These are phyloP conservation scores for Hydractinia symbiolongicarpus DNA, from an alignment of 30 jellyfish, hydroid and myxozoan genomes.

Conservation along the genomic window DNA sequence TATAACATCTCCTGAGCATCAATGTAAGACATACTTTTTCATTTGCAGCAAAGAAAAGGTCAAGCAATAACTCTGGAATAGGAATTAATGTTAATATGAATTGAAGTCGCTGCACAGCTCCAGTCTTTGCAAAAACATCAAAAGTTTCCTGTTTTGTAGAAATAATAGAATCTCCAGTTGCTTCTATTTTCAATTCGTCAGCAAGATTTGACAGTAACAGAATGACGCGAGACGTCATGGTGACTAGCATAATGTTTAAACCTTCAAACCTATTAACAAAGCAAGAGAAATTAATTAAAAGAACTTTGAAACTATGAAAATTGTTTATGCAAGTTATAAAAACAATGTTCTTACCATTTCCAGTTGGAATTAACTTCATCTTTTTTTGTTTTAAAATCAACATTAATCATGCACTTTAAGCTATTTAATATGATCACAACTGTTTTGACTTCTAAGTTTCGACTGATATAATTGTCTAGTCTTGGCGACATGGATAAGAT, in stretches of 20 bases:
- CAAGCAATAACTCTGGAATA: conserved; percentile 46
- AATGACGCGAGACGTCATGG: conserved; percentile 74
- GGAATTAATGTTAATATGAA: conserved; percentile 41
- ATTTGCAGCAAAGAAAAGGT: conserved; percentile 54
- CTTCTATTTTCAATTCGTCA: conserved; percentile 49
- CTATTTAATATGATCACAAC: conserved; percentile 3
- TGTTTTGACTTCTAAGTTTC: background rate
- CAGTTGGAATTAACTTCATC: background rate
- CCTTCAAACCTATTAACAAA: conserved; percentile 68
- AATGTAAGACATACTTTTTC: conserved; percentile 34
- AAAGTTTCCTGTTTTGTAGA: conserved; percentile 19
- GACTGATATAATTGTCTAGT: background rate
- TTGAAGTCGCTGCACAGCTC: conserved; percentile 55
- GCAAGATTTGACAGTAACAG: conserved; percentile 40
- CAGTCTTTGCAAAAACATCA: conserved; percentile 24
- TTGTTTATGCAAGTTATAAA: background rate
- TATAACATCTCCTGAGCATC: background rate
- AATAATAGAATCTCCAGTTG: conserved; percentile 8
- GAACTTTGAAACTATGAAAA: background rate
- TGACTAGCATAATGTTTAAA: conserved; percentile 65
- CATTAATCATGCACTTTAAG: background rate
- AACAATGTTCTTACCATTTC: conserved; percentile 4
- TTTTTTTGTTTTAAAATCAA: background rate
- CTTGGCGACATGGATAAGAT: background rate
- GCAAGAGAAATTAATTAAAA: background rate